These are phyloP conservation scores for Drosophila azteca DNA, from an alignment of 1,140 invertebrate species.

Conservation along the genomic window DNA sequence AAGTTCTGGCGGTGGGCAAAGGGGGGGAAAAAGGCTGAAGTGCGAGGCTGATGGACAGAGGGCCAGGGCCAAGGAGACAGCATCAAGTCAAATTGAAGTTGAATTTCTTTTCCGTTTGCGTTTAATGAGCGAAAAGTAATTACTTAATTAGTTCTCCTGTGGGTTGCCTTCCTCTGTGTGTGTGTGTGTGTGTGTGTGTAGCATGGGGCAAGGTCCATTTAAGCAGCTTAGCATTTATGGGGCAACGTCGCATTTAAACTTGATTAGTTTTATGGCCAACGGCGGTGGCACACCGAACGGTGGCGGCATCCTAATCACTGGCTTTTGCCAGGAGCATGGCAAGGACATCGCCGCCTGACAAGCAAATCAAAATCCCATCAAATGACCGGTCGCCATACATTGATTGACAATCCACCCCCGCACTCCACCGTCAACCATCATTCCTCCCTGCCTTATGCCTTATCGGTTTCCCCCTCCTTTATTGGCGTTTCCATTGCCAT, in stretches of 20 bases:
- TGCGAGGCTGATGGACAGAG: constrained; percentile 66
- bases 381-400: constrained; percentile 65
- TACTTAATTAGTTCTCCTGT: constrained; percentile 75
- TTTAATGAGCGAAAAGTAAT: constrained; percentile 81
- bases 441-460: neutral
- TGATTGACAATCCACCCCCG: constrained; percentile 51
- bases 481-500: neutral
- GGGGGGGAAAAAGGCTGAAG: constrained; percentile 28
- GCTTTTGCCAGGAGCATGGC: neutral
- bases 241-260: constrained; percentile 71
- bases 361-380: constrained; percentile 76
- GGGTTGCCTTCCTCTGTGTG: neutral
- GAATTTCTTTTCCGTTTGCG: constrained; percentile 55
- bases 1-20: neutral
- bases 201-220: constrained; percentile 42
- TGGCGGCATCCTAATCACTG: constrained; percentile 30
- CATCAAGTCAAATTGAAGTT: constrained; percentile 77
- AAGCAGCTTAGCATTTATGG: constrained; percentile 67
- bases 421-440: neutral
- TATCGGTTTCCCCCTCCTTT: constrained; percentile 17
- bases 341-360: constrained; percentile 11
- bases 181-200: constrained; percentile 21
- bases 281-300: neutral
- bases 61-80: constrained; percentile 28
- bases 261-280: constrained; percentile 75